Evolutionary conservation across 2,113 vertebrate species (phyloP).

Genomic region (Tapirus terrestris): DNA sequence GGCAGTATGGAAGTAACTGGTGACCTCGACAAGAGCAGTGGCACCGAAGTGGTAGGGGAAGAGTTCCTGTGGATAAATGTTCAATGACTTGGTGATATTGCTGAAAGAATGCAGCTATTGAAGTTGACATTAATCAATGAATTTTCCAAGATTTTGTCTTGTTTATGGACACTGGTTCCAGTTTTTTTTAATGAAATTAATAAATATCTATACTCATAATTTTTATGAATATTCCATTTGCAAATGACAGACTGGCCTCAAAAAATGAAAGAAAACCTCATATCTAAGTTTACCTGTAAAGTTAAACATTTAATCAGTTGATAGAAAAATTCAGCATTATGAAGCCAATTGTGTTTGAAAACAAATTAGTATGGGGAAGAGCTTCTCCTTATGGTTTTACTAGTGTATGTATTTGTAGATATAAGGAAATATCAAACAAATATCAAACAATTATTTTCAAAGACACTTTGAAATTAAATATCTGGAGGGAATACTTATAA

Average conservation of each 20-base stretch:
- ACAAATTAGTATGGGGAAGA: not conserved
- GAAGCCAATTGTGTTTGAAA: constrained; percentile 5
- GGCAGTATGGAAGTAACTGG: not conserved
- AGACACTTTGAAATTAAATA: not conserved
- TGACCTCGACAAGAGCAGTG: not conserved
- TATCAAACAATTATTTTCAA: constrained; percentile 9
- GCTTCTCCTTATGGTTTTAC: not conserved
- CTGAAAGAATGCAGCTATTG: not conserved
- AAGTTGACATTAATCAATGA: not conserved
- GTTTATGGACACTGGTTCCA: not conserved
- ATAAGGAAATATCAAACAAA: not conserved
- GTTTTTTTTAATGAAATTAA: not conserved
- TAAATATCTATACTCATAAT: not conserved
- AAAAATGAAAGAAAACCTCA: not conserved
- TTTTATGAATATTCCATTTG: not conserved
- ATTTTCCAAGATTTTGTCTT: not conserved
- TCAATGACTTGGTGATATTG: not conserved
- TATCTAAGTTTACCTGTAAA: not conserved
- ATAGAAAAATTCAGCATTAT: constrained; percentile 16
- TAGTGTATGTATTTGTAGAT: not conserved
- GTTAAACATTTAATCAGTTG: not conserved
- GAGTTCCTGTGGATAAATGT: not conserved
- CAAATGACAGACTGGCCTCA: not conserved
- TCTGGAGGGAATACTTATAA: not conserved
- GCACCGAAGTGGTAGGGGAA: not conserved